Conservation (phyloP, 2,113 vertebrate species). For the Xenopus laevis region DNA sequence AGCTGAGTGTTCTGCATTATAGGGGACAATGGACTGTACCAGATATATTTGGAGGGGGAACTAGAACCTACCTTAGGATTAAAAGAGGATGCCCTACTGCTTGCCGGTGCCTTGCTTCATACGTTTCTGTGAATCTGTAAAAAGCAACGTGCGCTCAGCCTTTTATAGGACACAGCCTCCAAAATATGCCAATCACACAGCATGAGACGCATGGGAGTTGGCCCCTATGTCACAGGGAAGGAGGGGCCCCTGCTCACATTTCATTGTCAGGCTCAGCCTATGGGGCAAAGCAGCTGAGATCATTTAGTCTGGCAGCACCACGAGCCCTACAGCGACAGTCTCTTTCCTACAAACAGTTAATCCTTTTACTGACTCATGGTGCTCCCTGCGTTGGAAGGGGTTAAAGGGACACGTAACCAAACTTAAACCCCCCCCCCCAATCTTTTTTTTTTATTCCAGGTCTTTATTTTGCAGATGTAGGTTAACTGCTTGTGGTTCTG, state of each 20-base stretch:
- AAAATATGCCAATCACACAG: constrained; percentile 54
- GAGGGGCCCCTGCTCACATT: not conserved
- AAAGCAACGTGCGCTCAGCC: not conserved
- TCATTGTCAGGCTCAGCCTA: not conserved
- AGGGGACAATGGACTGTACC: no score
- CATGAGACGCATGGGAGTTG: constrained; percentile 54
- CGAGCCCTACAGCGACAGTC: no score
- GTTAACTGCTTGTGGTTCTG: no score
- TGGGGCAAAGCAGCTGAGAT: not conserved
- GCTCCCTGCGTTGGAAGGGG: no score
- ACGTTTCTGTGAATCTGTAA: constrained; percentile 12
- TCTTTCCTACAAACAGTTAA: not conserved
- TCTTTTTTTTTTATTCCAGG: no score
- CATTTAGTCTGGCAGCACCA: not conserved
- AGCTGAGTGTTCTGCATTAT: no score
- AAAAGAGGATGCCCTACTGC: not conserved
- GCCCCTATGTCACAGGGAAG: constrained; percentile 45
- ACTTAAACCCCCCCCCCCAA: no score
- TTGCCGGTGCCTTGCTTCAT: constrained; percentile 51
- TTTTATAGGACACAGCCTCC: constrained; percentile 65
- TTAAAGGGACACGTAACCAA: no score
- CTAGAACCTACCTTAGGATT: no score
- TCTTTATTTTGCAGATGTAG: no score
- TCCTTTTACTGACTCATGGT: not conserved
- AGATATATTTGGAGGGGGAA: no score